A percentile compares a stretch with the other conserved stretches of the same genome.
phyloP scores from a whole-genome alignment of 2,113 vertebrate species.

The Jacana jacana region DNA sequence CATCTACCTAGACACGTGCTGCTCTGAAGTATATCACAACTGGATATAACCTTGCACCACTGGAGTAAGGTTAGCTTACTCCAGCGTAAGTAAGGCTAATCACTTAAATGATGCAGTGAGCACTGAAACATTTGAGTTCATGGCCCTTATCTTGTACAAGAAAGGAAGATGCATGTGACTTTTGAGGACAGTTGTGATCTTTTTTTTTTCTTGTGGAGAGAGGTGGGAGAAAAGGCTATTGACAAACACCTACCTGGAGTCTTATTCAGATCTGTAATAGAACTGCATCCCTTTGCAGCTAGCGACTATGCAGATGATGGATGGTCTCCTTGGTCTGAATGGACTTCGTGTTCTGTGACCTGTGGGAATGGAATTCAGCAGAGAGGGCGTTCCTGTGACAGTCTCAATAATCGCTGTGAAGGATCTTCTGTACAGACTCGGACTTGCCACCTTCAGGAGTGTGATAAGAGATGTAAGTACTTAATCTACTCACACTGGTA shows the following conservation, averaged over 20 bases:
- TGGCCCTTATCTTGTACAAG: background rate
- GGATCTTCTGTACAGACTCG: constrained; percentile 97
- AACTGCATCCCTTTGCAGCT: constrained; percentile 60
- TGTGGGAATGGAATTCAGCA: constrained; percentile 96
- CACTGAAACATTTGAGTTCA: background rate
- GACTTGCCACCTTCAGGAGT: constrained; percentile 94
- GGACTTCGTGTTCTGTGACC: constrained; percentile 94
- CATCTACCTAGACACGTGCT: background rate
- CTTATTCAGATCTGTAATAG: background rate
- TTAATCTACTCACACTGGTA: background rate
- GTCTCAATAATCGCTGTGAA: constrained; percentile 94
- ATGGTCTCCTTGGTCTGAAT: constrained; percentile 99
- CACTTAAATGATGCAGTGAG: fast-evolving
- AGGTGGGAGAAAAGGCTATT: background rate
- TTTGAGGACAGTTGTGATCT: background rate
- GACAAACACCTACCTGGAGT: background rate
- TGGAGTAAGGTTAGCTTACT: background rate
- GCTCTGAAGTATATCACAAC: background rate
- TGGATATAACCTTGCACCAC: background rate
- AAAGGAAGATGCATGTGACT: background rate
- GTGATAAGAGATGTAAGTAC: constrained; percentile 96
- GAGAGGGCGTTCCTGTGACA: constrained; percentile 95
- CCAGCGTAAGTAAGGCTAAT: no score
- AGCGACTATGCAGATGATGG: constrained; percentile 86
- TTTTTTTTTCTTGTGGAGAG: background rate